Evolutionary conservation across 2,113 vertebrate species (phyloP).

Genomic region (Fregetta grallaria): DNA sequence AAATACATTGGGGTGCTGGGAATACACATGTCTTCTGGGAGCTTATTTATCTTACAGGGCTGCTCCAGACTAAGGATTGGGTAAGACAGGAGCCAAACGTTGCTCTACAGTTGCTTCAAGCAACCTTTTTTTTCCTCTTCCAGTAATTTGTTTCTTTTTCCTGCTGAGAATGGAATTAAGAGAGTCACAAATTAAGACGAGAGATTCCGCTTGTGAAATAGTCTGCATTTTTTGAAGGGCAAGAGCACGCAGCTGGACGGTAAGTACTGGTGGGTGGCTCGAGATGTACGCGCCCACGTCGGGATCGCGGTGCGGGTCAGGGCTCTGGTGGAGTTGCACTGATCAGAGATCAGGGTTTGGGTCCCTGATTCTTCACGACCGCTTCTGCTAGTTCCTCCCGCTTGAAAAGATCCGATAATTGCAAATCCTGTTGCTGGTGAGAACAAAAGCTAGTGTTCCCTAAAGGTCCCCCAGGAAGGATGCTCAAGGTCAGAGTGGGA

Average conservation of each 20-base stretch:
- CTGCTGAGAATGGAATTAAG: background rate
- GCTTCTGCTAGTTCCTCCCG: background rate
- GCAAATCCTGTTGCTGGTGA: background rate
- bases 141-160: background rate
- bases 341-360: background rate
- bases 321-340: background rate
- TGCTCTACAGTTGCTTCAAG: background rate
- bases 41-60: background rate
- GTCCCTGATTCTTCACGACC: background rate
- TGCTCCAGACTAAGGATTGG: background rate
- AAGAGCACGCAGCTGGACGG: background rate
- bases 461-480: background rate
- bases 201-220: background rate
- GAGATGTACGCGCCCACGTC: rapidly evolving
- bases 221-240: background rate
- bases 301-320: background rate
- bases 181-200: background rate
- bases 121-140: background rate
- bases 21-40: background rate
- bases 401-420: background rate
- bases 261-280: background rate
- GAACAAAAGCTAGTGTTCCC: background rate
- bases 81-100: background rate
- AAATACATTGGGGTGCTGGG: background rate
- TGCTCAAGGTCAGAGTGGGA: background rate